These are phyloP conservation scores for Cheirogaleus major DNA, from an alignment of 2,797 vertebrate species.

Conservation along the genomic window DNA sequence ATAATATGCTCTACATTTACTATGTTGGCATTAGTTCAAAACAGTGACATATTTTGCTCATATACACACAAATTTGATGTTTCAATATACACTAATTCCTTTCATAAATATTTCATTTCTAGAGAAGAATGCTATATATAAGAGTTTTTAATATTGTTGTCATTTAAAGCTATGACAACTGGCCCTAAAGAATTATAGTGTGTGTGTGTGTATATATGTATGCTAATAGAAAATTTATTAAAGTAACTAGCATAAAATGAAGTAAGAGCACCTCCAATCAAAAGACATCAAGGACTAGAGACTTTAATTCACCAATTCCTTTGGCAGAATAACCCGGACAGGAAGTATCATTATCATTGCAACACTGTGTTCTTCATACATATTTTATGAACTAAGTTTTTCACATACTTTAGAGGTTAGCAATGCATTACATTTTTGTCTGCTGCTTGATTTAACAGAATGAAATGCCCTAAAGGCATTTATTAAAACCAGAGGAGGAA, in stretches of 20 bases:
- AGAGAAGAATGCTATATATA: constrained; percentile 71
- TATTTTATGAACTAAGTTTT: constrained; percentile 81
- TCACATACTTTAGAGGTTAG: constrained; percentile 70
- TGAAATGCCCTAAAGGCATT: constrained; percentile 73
- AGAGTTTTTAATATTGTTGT: not conserved
- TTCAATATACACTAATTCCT: not conserved
- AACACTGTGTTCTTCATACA: constrained; percentile 69
- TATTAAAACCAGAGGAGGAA: constrained; percentile 77
- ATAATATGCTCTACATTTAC: not conserved
- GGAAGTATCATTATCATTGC: constrained; percentile 69
- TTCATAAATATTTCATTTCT: not conserved
- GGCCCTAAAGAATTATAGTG: not conserved
- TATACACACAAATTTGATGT: not conserved
- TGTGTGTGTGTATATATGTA: not conserved
- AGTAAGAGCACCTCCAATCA: constrained; percentile 54
- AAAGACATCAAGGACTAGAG: constrained; percentile 70
- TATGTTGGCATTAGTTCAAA: not conserved
- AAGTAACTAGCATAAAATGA: constrained; percentile 74
- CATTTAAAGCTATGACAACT: not conserved
- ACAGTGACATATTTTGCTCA: not conserved
- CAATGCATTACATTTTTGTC: constrained; percentile 70
- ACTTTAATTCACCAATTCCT: constrained; percentile 61
- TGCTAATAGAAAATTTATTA: constrained; percentile 65
- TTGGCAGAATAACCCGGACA: constrained; percentile 69
- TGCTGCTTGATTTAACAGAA: constrained; percentile 75